Base-by-base conservation (phyloP, 2,888 invertebrate genomes). In the Sisyra terminalis region DNA sequence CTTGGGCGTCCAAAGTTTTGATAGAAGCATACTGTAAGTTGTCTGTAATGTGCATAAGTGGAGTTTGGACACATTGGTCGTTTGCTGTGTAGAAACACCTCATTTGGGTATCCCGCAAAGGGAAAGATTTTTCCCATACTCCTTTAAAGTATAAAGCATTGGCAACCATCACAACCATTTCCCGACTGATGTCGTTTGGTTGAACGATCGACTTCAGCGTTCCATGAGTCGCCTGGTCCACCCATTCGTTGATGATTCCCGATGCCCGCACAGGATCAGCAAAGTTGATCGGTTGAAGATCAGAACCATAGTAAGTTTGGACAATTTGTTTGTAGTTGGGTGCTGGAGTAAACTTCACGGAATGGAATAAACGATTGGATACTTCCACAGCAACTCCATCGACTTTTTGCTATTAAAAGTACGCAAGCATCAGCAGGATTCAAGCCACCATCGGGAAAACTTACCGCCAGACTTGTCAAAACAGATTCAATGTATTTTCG, bases 81-180 rank as follows among this genome's bases (percentile, higher is more conserved):
- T 65, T 67, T 9, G 73, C 72, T 45, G 70, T 66, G 53, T 74
- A 69, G 62, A 86, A 86, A 46, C 77, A 70, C 30, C 71, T 70
- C 2, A 63, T 53, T 41, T 51, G 53, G 0, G 78, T 78, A 13
- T 55, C 51, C 3, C 54, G 56, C 9, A 59, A 56, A 46, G 75
- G 70, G 55, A 86, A 86, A 0, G 75, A 65, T 17, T 69, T 66
- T 46, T 73, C 69, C 86, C 86, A 86, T 9, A 70, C 70, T n/a
- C 82, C 83, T 48, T 79, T 78, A 66, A 82, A 85, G 57, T 80
- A 83, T 52, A 86, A 65, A 1, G 80, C 81, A 51, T 84, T 85
- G 50, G 82, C 78, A 39, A 86, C 64, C 29, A 86, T 59, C 63
- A 84, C 69, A 50, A 73, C 63, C 1, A 78, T 74, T 3, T 66